phyloP scores from a whole-genome alignment of 2,888 invertebrate genomes.

The Bimastos eiseni region DNA sequence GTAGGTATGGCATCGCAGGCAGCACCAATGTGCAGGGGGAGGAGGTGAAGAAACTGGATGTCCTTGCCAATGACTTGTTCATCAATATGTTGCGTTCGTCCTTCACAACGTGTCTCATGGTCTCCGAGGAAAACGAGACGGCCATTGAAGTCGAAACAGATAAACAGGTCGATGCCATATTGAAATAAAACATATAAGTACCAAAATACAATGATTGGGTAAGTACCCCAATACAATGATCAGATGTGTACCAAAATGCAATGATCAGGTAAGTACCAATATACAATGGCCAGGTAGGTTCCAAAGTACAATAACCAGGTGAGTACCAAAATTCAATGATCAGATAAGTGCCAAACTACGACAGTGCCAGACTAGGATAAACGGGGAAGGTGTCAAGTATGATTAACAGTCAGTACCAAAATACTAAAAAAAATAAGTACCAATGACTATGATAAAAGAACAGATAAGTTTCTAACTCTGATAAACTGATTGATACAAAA shows the following conservation, averaged over 20 bases:
- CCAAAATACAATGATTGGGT: not conserved
- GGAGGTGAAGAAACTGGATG: slow-evolving; percentile 83
- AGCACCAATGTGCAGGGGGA: slow-evolving; percentile 41
- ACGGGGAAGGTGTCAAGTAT: no score
- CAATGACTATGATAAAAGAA: no score
- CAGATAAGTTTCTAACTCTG: no score
- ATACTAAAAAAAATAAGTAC: not conserved
- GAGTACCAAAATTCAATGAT: not conserved
- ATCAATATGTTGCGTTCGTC: slow-evolving; percentile 95
- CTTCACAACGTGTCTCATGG: slow-evolving; percentile 84
- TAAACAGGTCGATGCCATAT: slow-evolving; percentile 65
- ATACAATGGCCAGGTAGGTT: no score
- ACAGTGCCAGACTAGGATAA: slow-evolving; percentile 57
- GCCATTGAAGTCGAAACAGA: slow-evolving; percentile 87
- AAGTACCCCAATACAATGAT: not conserved
- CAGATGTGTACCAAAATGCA: slow-evolving; percentile 55
- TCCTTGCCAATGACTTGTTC: slow-evolving; percentile 92
- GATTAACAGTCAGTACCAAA: no score
- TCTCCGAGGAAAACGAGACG: slow-evolving; percentile 92
- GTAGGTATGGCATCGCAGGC: slow-evolving; percentile 43
- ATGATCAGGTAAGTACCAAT: slow-evolving; percentile 68
- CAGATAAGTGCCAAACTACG: slow-evolving; percentile 55
- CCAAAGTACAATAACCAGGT: not conserved
- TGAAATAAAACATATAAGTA: no score
- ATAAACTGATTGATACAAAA: no score